Percentiles rank a stretch among this genome's conserved stretches.
Conservation (phyloP, 1,140 invertebrate genomes). For the Drosophila oshimai region DNA sequence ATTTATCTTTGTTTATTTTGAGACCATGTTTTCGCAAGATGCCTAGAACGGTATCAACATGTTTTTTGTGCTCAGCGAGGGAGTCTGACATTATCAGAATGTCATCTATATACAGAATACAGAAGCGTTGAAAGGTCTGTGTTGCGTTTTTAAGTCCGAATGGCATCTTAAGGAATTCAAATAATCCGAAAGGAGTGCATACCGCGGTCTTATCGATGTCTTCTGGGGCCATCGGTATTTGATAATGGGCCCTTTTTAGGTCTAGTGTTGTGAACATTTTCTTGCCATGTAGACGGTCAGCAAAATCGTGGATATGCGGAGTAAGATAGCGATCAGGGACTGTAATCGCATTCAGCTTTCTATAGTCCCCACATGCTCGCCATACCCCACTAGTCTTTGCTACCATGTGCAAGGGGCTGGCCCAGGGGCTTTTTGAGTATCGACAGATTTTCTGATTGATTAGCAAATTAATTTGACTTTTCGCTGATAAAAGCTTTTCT, state of each 20-base stretch:
- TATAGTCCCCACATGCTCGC: conserved; percentile 24
- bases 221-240: background rate
- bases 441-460: too few relatives aligned
- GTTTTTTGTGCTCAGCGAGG: too few relatives aligned
- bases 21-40: too few relatives aligned
- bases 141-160: too few relatives aligned
- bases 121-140: background rate
- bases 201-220: too few relatives aligned
- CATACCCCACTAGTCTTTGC: background rate
- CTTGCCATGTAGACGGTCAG: conserved; percentile 2
- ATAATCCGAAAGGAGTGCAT: too few relatives aligned
- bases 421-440: background rate
- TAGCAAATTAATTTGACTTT: background rate
- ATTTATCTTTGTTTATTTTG: too few relatives aligned
- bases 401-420: conserved; percentile 1
- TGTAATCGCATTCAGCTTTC: too few relatives aligned
- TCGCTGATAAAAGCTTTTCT: background rate
- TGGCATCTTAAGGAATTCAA: too few relatives aligned
- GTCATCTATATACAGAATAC: background rate
- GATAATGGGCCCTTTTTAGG: background rate
- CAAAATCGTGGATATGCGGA: too few relatives aligned
- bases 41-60: too few relatives aligned
- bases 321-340: too few relatives aligned
- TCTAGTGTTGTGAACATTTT: conserved; percentile 11
- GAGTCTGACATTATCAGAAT: background rate